phyloP scores from a whole-genome alignment of 2,797 vertebrate genomes.

The Sebastes trivittatus region DNA sequence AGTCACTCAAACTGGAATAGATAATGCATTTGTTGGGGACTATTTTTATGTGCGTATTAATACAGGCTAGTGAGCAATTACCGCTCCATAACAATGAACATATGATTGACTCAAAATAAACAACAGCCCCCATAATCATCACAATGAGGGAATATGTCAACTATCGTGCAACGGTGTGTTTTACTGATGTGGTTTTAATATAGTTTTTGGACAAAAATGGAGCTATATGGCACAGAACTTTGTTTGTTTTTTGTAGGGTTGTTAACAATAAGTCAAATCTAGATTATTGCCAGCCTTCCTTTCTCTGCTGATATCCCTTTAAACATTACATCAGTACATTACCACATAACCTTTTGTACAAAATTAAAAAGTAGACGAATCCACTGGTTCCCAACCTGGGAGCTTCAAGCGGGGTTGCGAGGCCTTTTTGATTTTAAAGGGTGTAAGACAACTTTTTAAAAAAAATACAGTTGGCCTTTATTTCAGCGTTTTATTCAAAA shows the following conservation, averaged over 20 bases:
- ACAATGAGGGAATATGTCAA: too few relatives aligned
- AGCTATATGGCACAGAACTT: not conserved
- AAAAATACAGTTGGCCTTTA: too few relatives aligned
- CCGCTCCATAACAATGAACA: not conserved
- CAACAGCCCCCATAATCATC: too few relatives aligned
- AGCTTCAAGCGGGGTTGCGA: fast-evolving
- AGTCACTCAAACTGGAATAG: not conserved
- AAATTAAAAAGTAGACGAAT: not conserved
- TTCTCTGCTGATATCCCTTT: not conserved
- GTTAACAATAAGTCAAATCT: not conserved
- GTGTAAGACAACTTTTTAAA: too few relatives aligned
- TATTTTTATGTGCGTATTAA: not conserved
- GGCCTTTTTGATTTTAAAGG: too few relatives aligned
- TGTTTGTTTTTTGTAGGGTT: not conserved
- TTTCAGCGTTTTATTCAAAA: too few relatives aligned
- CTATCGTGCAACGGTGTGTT: not conserved
- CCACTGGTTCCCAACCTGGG: too few relatives aligned
- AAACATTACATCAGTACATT: not conserved
- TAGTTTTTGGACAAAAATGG: not conserved
- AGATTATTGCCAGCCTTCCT: not conserved
- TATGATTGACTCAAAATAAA: not conserved
- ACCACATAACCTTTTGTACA: not conserved
- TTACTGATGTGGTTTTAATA: not conserved
- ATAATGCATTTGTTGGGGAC: not conserved
- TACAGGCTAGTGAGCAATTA: not conserved